These are phyloP conservation scores for Cinara cedri DNA, from an alignment of 2,888 invertebrate genomes.

Conservation along the genomic window DNA sequence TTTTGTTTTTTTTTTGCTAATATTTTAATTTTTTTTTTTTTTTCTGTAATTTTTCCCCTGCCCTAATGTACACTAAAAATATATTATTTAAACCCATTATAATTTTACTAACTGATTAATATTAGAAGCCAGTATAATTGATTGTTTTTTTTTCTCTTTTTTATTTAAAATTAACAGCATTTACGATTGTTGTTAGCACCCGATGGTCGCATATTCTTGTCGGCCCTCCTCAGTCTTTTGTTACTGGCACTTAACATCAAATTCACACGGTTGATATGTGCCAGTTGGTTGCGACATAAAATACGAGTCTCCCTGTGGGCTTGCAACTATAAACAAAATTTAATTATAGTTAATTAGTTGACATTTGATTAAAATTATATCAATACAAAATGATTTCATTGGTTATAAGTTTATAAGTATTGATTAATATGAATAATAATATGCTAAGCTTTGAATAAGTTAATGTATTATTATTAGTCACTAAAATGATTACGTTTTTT, in stretches of 20 bases:
- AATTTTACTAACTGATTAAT: conserved; percentile 53
- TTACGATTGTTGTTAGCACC: conserved; percentile 71
- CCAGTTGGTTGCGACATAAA: conserved; percentile 66
- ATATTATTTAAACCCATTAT: conserved; percentile 46
- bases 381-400: no score
- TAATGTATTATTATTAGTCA: background rate
- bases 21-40: conserved; percentile 35
- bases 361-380: conserved; percentile 9
- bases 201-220: conserved; percentile 67
- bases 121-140: conserved; percentile 51
- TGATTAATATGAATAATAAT: no score
- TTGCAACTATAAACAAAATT: conserved; percentile 62
- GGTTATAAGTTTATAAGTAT: no score
- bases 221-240: conserved; percentile 67
- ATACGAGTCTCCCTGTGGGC: conserved; percentile 65
- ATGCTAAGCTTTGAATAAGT: background rate
- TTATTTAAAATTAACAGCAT: conserved; percentile 63
- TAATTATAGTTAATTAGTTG: conserved; percentile 1
- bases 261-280: conserved; percentile 67
- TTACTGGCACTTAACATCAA: conserved; percentile 66
- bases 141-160: conserved; percentile 30
- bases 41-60: conserved; percentile 40
- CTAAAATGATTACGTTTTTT: background rate
- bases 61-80: conserved; percentile 37
- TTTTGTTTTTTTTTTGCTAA: conserved; percentile 50